Percentiles rank a stretch among this genome's conserved stretches.
These are phyloP conservation scores for Branchipolynoe longqiensis DNA, from an alignment of 2,888 invertebrate genomes.

Conservation along the genomic window DNA sequence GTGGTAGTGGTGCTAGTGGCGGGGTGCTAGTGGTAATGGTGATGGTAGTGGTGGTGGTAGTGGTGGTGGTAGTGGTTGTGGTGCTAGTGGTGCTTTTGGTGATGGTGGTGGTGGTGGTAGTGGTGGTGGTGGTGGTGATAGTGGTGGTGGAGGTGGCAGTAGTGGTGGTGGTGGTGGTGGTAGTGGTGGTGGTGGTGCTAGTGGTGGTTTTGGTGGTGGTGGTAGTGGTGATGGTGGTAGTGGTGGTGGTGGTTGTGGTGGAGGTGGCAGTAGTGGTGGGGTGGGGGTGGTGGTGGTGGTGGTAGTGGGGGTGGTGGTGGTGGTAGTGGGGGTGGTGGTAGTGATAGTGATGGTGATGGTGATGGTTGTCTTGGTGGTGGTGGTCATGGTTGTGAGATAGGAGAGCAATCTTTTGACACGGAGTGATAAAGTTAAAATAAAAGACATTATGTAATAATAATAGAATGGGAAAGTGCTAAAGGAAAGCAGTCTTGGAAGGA, in stretches of 20 bases:
- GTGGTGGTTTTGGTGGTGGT: background rate
- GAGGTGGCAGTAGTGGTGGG: background rate
- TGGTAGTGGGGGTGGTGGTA: background rate
- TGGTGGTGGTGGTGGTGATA: too few species aligned
- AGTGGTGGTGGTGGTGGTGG: conserved; percentile 4
- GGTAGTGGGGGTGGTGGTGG: background rate
- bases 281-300: background rate
- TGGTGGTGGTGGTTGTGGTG: background rate
- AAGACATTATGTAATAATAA: too few species aligned
- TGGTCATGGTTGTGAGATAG: too few species aligned
- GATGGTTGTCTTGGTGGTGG: background rate
- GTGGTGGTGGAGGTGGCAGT: conserved; percentile 1
- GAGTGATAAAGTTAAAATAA: too few species aligned
- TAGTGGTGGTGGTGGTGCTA: conserved; percentile 24
- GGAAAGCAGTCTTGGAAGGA: too few species aligned
- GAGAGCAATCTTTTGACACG: too few species aligned
- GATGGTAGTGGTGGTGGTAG: background rate
- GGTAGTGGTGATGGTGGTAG: background rate
- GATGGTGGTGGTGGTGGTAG: too few species aligned
- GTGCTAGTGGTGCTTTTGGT: too few species aligned
- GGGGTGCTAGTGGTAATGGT: conserved; percentile 20
- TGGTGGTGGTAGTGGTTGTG: conserved; percentile 12
- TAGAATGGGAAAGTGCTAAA: too few species aligned
- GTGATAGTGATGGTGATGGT: background rate
- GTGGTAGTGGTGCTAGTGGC: conserved; percentile 16